Conservation (phyloP, 2,888 invertebrate species). For the Pyralis farinalis region DNA sequence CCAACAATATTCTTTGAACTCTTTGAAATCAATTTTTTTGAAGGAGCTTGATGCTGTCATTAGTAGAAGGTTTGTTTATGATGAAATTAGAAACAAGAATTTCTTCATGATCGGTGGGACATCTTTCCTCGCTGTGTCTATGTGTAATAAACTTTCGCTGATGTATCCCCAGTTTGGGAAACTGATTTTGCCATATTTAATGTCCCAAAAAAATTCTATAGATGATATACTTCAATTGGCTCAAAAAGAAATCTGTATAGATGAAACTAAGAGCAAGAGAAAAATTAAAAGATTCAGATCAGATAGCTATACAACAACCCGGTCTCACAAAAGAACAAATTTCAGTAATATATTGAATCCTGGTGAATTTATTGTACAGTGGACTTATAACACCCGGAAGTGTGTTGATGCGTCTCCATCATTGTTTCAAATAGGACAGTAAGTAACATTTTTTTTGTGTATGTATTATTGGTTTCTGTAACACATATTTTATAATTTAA, state of each 20-base stretch:
- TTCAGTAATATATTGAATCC: constrained; percentile 15
- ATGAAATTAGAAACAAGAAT: constrained; percentile 59
- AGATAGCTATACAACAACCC: constrained; percentile 11
- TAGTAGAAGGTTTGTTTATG: constrained; percentile 39
- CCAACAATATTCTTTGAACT: constrained; percentile 31
- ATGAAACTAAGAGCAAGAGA: constrained; percentile 34
- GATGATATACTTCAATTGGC: constrained; percentile 48
- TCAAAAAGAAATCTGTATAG: constrained; percentile 37
- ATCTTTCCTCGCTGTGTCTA: constrained; percentile 84
- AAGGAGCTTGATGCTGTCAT: constrained; percentile 46
- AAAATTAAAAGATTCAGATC: constrained; percentile 35
- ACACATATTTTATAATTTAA: not conserved
- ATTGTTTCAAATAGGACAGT: constrained; percentile 68
- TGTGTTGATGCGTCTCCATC: constrained; percentile 92
- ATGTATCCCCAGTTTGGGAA: constrained; percentile 59
- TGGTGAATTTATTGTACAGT: constrained; percentile 62
- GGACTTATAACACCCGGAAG: constrained; percentile 85
- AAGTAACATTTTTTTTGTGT: constrained; percentile 29
- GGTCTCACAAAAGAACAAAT: constrained; percentile 24
- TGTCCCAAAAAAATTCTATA: constrained; percentile 68
- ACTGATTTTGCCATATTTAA: constrained; percentile 75
- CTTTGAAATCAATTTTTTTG: constrained; percentile 37
- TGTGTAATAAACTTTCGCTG: constrained; percentile 80
- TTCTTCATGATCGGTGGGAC: constrained; percentile 85
- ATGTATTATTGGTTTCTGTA: too few species aligned